Conservation (phyloP, 2,113 vertebrate species). For the Engraulis encrasicolus region DNA sequence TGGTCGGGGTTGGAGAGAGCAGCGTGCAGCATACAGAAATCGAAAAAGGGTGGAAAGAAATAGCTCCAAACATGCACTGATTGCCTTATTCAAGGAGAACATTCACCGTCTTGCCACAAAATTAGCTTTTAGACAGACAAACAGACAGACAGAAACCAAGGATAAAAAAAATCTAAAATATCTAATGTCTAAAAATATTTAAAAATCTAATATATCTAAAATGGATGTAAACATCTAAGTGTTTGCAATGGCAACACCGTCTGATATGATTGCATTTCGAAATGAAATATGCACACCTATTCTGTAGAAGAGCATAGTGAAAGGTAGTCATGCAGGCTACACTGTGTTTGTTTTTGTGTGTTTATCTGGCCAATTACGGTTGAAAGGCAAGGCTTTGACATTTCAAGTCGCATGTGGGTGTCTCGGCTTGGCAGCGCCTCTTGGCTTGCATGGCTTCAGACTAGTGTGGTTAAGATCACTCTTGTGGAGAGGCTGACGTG, state of each 20-base stretch:
- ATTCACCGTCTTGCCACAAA: no score
- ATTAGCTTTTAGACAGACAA: not conserved
- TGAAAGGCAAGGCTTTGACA: constrained; percentile 52
- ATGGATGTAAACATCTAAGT: not conserved
- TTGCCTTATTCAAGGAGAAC: not conserved
- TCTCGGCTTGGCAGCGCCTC: constrained; percentile 56
- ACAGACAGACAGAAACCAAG: not conserved
- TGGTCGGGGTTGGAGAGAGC: constrained; percentile 40
- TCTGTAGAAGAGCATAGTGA: constrained; percentile 41
- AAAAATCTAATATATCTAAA: no score
- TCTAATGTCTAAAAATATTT: no score
- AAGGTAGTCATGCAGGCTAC: constrained; percentile 55
- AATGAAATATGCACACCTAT: not conserved
- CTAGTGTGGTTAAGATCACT: constrained; percentile 33
- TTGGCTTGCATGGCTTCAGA: constrained; percentile 37
- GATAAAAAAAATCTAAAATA: no score
- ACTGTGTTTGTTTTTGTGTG: constrained; percentile 54
- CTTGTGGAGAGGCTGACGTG: constrained; percentile 60
- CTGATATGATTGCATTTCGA: constrained; percentile 1
- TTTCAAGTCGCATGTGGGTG: constrained; percentile 60
- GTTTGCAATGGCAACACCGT: constrained; percentile 1
- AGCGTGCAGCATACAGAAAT: constrained; percentile 35
- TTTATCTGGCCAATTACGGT: constrained; percentile 58
- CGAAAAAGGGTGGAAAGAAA: not conserved
- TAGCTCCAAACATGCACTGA: constrained; percentile 14